Percentiles rank a stretch among this genome's conserved stretches.
Conservation (phyloP, 1,140 invertebrate species). For the Pomacea maculata region DNA sequence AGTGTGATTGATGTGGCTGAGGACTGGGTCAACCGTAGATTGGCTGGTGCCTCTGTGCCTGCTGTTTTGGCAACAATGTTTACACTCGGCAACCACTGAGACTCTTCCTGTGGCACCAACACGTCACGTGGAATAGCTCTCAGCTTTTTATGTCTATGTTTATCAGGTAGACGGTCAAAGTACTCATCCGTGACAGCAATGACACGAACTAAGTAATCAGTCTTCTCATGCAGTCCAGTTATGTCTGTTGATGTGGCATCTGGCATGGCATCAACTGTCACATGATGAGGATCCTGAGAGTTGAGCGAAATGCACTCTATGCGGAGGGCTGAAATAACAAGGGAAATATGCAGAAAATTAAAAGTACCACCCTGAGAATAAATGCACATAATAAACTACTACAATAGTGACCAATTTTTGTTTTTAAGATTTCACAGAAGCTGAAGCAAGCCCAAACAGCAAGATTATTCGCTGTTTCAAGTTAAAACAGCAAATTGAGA, state of each 20-base stretch:
- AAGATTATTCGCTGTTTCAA: no score
- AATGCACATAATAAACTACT: no score
- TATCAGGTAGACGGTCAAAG: conserved; percentile 61
- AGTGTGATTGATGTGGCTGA: conserved; percentile 55
- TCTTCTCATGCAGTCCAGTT: conserved; percentile 59
- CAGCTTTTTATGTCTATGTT: conserved; percentile 51
- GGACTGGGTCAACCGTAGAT: conserved; percentile 52
- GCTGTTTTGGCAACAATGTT: conserved; percentile 59
- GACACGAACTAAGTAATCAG: conserved; percentile 61
- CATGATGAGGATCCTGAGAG: conserved; percentile 47
- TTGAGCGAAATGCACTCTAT: conserved; percentile 61
- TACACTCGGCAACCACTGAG: conserved; percentile 60
- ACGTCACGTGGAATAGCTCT: conserved; percentile 51
- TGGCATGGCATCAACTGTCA: conserved; percentile 53
- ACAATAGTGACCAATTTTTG: no score
- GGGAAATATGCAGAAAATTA: no score
- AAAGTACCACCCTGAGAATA: no score
- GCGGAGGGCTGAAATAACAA: conserved; percentile 51
- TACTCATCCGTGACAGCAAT: conserved; percentile 65
- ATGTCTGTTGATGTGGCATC: conserved; percentile 56
- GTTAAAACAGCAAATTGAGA: no score
- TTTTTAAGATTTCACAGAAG: no score
- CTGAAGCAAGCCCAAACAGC: no score
- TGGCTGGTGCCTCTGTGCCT: conserved; percentile 62
- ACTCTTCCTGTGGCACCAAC: conserved; percentile 51